Percentiles rank a stretch among this genome's conserved stretches.
Evolutionary conservation across 2,888 invertebrate species (phyloP).

Genomic region (Epirrhoe alternata): DNA sequence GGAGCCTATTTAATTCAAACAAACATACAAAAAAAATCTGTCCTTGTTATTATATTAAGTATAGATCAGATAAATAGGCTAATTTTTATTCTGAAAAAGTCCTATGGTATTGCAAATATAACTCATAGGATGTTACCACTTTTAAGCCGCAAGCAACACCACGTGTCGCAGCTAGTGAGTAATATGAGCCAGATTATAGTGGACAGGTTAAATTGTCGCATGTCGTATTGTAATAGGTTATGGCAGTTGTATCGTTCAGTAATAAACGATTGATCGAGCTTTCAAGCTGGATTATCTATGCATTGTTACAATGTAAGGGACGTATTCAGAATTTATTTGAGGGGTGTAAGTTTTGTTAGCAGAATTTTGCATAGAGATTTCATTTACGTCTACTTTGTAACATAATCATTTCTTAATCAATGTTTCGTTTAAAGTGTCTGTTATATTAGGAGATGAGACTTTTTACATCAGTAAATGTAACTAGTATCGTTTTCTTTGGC

Average conservation of each 20-base stretch:
- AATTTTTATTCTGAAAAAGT: too few relatives aligned
- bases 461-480: too few relatives aligned
- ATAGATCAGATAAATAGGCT: too few relatives aligned
- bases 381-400: neutral
- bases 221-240: conserved; percentile 30
- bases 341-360: neutral
- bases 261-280: conserved; percentile 24
- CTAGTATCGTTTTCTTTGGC: too few relatives aligned
- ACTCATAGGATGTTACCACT: too few relatives aligned
- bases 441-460: too few relatives aligned
- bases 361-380: neutral
- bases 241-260: conserved; percentile 19
- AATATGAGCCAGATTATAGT: conserved; percentile 26
- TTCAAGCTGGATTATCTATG: conserved; percentile 22
- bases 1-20: too few relatives aligned
- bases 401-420: neutral
- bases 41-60: too few relatives aligned
- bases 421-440: too few relatives aligned
- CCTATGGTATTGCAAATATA: too few relatives aligned
- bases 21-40: too few relatives aligned
- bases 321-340: conserved; percentile 5
- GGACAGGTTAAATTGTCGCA: conserved; percentile 12
- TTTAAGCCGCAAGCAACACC: neutral
- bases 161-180: neutral
- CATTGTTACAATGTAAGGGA: conserved; percentile 4